Evolutionary conservation across 2,113 vertebrate genomes (phyloP).

Genomic region (Nymphicus hollandicus): DNA sequence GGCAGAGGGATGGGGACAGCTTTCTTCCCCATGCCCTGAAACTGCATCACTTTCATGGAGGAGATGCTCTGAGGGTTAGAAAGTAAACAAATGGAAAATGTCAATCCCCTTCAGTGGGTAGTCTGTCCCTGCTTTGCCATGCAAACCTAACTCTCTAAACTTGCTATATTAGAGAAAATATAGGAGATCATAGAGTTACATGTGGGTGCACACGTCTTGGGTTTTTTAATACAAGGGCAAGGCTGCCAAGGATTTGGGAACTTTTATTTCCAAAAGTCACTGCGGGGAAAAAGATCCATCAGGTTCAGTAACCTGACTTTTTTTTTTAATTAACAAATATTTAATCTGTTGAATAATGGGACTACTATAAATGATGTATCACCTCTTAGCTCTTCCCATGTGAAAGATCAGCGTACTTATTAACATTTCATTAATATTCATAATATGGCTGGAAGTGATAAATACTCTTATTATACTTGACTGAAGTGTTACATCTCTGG

Average conservation of each 20-base stretch:
- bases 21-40: slow-evolving; percentile 83
- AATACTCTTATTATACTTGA: not conserved
- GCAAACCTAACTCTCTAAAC: not conserved
- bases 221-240: not conserved
- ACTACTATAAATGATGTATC: not conserved
- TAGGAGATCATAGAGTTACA: not conserved
- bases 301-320: not conserved
- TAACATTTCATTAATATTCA: not conserved
- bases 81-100: not conserved
- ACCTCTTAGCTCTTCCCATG: not conserved
- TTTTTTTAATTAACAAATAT: not conserved
- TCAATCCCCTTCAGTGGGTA: not conserved
- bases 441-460: not conserved
- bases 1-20: slow-evolving; percentile 66
- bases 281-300: not conserved
- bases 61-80: slow-evolving; percentile 80
- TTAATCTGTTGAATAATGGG: not conserved
- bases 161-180: not conserved
- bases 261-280: not conserved
- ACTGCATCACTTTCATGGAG: slow-evolving; percentile 87
- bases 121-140: not conserved
- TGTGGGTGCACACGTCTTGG: fast-evolving
- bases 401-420: not conserved
- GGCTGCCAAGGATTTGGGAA: not conserved
- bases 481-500: not conserved